phyloP scores from a whole-genome alignment of 2,888 invertebrate genomes.

The Conus canariensis region DNA sequence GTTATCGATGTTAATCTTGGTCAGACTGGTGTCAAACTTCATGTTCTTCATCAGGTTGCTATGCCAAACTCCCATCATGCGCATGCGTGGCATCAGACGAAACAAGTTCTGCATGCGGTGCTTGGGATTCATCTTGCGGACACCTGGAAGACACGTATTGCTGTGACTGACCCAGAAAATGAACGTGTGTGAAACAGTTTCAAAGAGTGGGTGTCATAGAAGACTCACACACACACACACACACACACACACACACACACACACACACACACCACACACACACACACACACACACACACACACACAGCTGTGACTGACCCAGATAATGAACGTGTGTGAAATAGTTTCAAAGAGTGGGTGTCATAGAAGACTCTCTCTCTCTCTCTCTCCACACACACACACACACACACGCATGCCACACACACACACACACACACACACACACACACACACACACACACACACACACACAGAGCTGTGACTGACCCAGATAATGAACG shows the following conservation, averaged over 20 bases:
- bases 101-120: constrained; percentile 36
- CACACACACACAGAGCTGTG: too few relatives aligned
- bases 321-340: too few relatives aligned
- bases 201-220: background rate
- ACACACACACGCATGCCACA: too few relatives aligned
- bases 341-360: too few relatives aligned
- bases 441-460: too few relatives aligned
- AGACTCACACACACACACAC: background rate
- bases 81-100: constrained; percentile 39
- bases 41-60: constrained; percentile 44
- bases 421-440: too few relatives aligned
- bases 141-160: background rate
- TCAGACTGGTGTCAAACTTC: constrained; percentile 16
- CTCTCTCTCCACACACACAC: too few relatives aligned
- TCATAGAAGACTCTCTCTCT: too few relatives aligned
- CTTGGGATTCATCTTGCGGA: constrained; percentile 17
- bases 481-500: too few relatives aligned
- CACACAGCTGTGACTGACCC: too few relatives aligned
- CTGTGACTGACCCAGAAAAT: background rate
- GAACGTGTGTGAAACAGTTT: background rate
- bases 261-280: too few relatives aligned
- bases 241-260: background rate
- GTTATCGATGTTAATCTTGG: background rate
- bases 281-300: too few relatives aligned
- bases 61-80: constrained; percentile 45